Evolutionary conservation across 2,113 vertebrate genomes (phyloP), one percentile per base, ranked within the genome.

Genomic region (Plectropomus leopardus): DNA sequence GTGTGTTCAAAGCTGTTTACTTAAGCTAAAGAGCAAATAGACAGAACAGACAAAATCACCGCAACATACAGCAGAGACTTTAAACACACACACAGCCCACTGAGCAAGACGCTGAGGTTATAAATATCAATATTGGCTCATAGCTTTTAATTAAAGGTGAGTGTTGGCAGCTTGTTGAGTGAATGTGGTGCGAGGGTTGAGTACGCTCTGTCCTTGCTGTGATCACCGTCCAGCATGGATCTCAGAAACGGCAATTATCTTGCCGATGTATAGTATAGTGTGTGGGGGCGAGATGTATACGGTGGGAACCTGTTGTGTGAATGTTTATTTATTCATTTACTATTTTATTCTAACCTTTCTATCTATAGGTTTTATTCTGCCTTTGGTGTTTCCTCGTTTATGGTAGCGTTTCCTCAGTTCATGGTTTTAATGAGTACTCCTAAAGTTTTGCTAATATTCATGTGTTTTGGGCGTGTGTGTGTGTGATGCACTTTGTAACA

Each of bases 1-100:
- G 36, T 84, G n/a, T 85, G 69, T 71, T 80, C 26, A 64, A 34
- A 55, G 55, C 30, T 81, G 5, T 87, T 88, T 83, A 72, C 73
- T 61, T 1, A 2, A 69, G 64, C 7, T 26, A 40, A 83, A 77
- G 47, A 45, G 36, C 71, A 80, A 72, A 86, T 9, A 4, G 10
- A 59, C 19, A 30, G 3, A 70, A 65, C 72, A 57, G 45, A 59
- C 54, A 59, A 21, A 69, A 75, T 75, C 57, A 40, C 51, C 51
- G 0, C 42, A 42, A 3, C 42, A 44, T 13, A 64, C 36, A 63
- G 1, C 36, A 63, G 1, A 50, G 6, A 21, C 23, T 4, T 15
- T 32, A 14, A 14, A 13, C 11, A 13, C 7, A 17, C 54, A 51
- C 32, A 28, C 3, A 8, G 11, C 59, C 26, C 4, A 11, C 5